phyloP scores from a whole-genome alignment of 2,113 vertebrate species.

The Chinchilla lanigera region DNA sequence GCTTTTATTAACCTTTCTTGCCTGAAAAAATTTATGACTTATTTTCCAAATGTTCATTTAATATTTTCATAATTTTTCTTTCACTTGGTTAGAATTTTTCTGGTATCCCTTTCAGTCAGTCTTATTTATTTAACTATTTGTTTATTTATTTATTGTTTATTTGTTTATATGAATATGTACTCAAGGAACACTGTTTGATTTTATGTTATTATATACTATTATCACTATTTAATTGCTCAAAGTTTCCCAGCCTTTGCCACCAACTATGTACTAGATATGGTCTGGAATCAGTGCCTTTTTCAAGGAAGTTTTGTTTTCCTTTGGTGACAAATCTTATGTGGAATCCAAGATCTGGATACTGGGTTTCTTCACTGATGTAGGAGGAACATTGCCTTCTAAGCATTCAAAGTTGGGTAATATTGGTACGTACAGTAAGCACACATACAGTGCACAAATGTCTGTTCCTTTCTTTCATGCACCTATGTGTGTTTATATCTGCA shows the following conservation, averaged over 20 bases:
- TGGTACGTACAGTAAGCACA: background rate
- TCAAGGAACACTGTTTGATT: background rate
- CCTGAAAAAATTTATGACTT: background rate
- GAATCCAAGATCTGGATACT: background rate
- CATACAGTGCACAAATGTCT: background rate
- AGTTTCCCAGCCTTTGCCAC: background rate
- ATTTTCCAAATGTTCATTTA: background rate
- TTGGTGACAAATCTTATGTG: background rate
- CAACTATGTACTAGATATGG: background rate
- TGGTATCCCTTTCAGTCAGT: background rate
- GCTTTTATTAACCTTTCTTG: background rate
- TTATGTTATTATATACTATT: background rate
- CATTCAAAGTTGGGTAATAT: background rate
- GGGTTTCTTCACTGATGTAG: background rate
- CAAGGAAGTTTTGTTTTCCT: background rate
- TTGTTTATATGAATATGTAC: background rate
- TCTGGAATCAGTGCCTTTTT: background rate
- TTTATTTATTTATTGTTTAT: background rate
- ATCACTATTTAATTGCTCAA: background rate
- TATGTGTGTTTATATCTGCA: background rate
- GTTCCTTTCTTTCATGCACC: background rate
- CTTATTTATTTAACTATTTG: background rate
- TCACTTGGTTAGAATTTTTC: background rate
- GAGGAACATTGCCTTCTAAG: background rate
- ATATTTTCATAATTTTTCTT: background rate